phyloP scores from a whole-genome alignment of 1,140 invertebrate species.

The Popillia japonica region DNA sequence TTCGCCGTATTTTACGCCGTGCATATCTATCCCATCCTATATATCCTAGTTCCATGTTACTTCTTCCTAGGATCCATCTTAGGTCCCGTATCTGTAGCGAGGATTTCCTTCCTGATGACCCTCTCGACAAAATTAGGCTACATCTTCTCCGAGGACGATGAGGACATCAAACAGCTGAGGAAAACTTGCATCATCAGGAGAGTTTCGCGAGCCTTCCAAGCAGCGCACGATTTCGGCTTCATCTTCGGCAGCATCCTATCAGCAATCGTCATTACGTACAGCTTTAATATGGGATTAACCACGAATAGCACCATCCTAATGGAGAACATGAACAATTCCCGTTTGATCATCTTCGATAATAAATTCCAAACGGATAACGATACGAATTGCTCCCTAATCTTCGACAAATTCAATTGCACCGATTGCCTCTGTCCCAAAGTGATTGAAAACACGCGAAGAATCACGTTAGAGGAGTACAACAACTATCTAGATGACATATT shows the following conservation, averaged over 20 bases:
- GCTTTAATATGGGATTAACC: neutral
- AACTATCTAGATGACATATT: slow-evolving; percentile 60
- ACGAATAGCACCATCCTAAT: slow-evolving; percentile 8
- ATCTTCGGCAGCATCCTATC: slow-evolving; percentile 64
- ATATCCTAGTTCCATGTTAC: slow-evolving; percentile 68
- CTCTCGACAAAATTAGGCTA: slow-evolving; percentile 67
- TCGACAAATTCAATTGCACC: slow-evolving; percentile 11
- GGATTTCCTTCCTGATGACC: slow-evolving; percentile 68
- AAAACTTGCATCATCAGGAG: slow-evolving; percentile 60
- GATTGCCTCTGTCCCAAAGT: slow-evolving; percentile 6
- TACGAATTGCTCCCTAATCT: slow-evolving; percentile 6
- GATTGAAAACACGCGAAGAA: neutral
- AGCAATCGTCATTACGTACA: slow-evolving; percentile 61
- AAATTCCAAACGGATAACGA: neutral
- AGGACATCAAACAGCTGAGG: slow-evolving; percentile 63
- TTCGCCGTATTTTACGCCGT: slow-evolving; percentile 66
- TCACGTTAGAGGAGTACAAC: slow-evolving; percentile 45
- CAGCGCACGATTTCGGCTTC: slow-evolving; percentile 68
- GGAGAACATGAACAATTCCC: neutral
- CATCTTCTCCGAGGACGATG: slow-evolving; percentile 65
- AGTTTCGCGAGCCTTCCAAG: slow-evolving; percentile 61
- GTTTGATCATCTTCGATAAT: neutral
- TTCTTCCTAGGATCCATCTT: slow-evolving; percentile 67
- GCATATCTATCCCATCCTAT: slow-evolving; percentile 70
- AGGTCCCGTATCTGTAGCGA: slow-evolving; percentile 65